Base-by-base conservation (phyloP, 2,797 vertebrate genomes). In the Danio kyathit region DNA sequence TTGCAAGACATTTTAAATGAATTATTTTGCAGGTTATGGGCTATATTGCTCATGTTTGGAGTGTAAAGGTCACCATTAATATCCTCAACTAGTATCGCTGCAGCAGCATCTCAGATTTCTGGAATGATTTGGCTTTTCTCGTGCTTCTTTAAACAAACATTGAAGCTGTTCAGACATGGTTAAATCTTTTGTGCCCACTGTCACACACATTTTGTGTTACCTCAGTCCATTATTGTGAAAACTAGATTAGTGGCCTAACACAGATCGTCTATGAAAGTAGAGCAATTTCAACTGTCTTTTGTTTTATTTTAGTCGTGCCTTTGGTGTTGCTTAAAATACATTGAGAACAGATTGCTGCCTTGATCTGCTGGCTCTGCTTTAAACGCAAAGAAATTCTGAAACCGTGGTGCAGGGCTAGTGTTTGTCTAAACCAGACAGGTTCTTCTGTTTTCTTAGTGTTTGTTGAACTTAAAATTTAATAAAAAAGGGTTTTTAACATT, bases 261-360 rank as follows among this genome's bases (percentile, higher is more conserved):
- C 70, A 73, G 72, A 69, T 81, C 83, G 79, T 88, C 82, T 75
- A 48, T 83, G 65, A 79, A 82, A 86, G 61, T 87, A 71, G 61
- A 84, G 75, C 85, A 56, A 51, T 73, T 48, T 71, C 60, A 76
- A 21, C 79, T 82, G 75, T 75, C 82, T 86, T 84, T 85, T 85
- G 82, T 88, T 88, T 88, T 88, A 74, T 88, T 91, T 88, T 80
- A 84, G 81, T 86, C 86, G n/a, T 86, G 71, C 19, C 74, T 74
- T 82, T 82, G 86, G 78, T 60, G 14, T 70, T 84, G 41, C 59
- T 84, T 60, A 71, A 74, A 76, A 83, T 79, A 81, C 83, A 69
- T 61, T 44, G 48, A 79, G 69, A 82, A 84, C 80, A 86, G 76
- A 69, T 64, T 74, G 51, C 69, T 71, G 66, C 57, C 84, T 84